Evolutionary conservation across 2,888 invertebrate species (phyloP).

Genomic region (Ochropacha duplaris): DNA sequence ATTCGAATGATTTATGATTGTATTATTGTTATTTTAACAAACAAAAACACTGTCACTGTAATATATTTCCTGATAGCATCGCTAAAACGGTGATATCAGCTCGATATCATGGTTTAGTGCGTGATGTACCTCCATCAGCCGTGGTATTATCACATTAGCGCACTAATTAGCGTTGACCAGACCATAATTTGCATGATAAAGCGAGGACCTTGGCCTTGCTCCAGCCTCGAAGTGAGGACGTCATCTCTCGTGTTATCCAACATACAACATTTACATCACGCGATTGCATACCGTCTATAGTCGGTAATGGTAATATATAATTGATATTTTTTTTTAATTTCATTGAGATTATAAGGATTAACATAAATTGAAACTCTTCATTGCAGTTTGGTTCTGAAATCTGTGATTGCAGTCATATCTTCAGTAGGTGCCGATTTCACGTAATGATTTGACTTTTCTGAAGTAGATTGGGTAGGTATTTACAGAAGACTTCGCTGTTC

Average conservation of each 20-base stretch:
- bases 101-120: not conserved
- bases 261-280: conserved; percentile 29
- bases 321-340: not conserved
- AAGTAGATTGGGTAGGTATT: too few species aligned
- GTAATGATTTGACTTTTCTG: too few species aligned
- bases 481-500: too few species aligned
- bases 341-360: conserved; percentile 24
- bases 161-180: conserved; percentile 41
- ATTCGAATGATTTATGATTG: conserved; percentile 18
- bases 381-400: not conserved
- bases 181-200: conserved; percentile 60
- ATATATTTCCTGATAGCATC: too few species aligned
- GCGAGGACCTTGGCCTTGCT: conserved; percentile 60
- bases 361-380: conserved; percentile 11
- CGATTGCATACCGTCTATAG: conserved; percentile 7
- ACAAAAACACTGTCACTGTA: too few species aligned
- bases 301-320: not conserved
- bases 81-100: too few species aligned
- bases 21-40: not conserved
- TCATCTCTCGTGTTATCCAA: conserved; percentile 25
- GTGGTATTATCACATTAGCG: conserved; percentile 39
- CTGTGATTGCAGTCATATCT: not conserved
- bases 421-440: too few species aligned
- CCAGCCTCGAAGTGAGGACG: conserved; percentile 27
- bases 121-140: not conserved